Evolutionary conservation across 2,113 vertebrate genomes (phyloP).

Genomic region (Pelecanus crispus): DNA sequence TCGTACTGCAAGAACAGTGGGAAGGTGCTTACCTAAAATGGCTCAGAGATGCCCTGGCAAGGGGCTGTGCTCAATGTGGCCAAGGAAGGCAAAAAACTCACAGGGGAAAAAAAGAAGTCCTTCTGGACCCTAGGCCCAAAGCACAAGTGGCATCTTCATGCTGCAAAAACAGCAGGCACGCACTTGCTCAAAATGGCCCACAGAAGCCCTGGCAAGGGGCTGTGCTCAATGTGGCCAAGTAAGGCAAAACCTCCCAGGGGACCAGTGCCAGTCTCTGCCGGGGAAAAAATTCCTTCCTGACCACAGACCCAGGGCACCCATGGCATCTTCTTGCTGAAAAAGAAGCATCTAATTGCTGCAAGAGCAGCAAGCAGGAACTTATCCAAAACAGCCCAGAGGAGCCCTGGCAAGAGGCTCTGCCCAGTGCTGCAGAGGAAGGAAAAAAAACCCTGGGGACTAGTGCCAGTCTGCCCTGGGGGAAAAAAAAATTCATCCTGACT

Average conservation of each 20-base stretch:
- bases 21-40: not conserved
- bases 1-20: fast-evolving
- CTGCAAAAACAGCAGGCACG: not conserved
- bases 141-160: too few species aligned
- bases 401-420: not conserved
- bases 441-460: not conserved
- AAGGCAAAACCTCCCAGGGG: not conserved
- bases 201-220: not conserved
- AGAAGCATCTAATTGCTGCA: too few species aligned
- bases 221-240: not conserved
- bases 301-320: fast-evolving
- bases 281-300: not conserved
- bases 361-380: not conserved
- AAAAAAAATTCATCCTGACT: not conserved
- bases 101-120: too few species aligned
- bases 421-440: not conserved
- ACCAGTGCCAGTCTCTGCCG: not conserved
- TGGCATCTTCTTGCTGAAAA: not conserved
- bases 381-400: not conserved
- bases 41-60: not conserved
- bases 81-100: not conserved
- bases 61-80: not conserved
- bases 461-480: fast-evolving
- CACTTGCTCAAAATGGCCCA: not conserved
- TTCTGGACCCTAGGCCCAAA: too few species aligned